A percentile compares a stretch with the other conserved stretches of the same genome.
phyloP scores from a whole-genome alignment of 1,140 invertebrate species.

The Apis dorsata region DNA sequence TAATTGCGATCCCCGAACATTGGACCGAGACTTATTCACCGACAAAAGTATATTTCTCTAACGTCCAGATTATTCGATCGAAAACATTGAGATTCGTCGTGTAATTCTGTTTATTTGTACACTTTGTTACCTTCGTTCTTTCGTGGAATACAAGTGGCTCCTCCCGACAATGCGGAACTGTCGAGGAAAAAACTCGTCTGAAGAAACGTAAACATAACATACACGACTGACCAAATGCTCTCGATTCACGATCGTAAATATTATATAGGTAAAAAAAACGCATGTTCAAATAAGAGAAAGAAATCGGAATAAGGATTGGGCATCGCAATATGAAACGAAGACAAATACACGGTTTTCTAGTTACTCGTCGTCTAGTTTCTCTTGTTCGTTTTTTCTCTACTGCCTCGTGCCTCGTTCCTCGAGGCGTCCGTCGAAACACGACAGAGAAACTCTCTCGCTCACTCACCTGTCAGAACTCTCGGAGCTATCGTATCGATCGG shows the following conservation, averaged over 20 bases:
- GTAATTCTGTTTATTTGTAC: neutral
- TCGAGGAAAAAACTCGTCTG: neutral
- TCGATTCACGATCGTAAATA: neutral
- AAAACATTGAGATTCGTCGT: neutral
- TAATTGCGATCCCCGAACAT: constrained; percentile 56
- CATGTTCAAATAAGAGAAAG: neutral
- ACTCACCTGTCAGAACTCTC: constrained; percentile 93
- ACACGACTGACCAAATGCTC: neutral
- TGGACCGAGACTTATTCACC: neutral
- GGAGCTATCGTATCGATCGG: constrained; percentile 93
- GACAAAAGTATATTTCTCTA: neutral
- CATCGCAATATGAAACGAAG: too few species aligned
- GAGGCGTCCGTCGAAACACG: constrained; percentile 29
- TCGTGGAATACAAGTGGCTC: constrained; percentile 23
- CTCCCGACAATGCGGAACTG: constrained; percentile 9
- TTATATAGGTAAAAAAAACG: neutral
- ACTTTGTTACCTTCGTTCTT: constrained; percentile 1
- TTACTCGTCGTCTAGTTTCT: neutral
- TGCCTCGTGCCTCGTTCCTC: constrained; percentile 10
- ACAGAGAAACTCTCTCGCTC: constrained; percentile 46
- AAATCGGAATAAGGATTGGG: neutral
- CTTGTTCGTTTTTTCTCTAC: constrained; percentile 5
- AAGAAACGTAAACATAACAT: constrained; percentile 12
- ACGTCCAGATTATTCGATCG: neutral
- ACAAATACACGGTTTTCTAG: neutral